A percentile compares a stretch with the other conserved stretches of the same genome.
These are phyloP conservation scores for Eubasilissa regina DNA, from an alignment of 1,140 invertebrate genomes.

Conservation along the genomic window DNA sequence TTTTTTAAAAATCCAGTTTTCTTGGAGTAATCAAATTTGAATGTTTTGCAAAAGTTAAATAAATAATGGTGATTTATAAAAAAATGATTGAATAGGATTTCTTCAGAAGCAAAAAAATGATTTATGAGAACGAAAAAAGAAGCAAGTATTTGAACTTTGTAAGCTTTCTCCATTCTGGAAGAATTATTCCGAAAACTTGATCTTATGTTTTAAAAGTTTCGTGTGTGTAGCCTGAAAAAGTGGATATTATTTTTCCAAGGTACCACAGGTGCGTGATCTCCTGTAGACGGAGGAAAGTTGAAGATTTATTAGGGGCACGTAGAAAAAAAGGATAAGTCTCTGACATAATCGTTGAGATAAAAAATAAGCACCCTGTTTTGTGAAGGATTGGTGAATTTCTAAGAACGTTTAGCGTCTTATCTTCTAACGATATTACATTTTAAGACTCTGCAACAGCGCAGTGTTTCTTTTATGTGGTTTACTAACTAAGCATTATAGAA, in stretches of 20 bases:
- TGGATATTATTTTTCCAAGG: conserved; percentile 55
- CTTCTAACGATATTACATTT: conserved; percentile 17
- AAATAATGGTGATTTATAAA: not conserved
- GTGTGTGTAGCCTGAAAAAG: conserved; percentile 46
- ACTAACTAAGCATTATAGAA: not conserved
- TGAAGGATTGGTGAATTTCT: conserved; percentile 35
- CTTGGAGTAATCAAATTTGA: too few relatives aligned
- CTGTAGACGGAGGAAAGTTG: conserved; percentile 55
- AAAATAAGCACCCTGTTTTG: conserved; percentile 48
- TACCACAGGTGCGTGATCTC: conserved; percentile 59
- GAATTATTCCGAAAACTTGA: conserved; percentile 52
- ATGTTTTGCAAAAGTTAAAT: too few relatives aligned
- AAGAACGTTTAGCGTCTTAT: conserved; percentile 33
- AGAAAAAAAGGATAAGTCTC: conserved; percentile 59
- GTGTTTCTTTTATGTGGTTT: not conserved
- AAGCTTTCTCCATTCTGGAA: conserved; percentile 41
- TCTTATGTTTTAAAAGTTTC: conserved; percentile 57
- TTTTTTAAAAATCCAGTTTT: too few relatives aligned
- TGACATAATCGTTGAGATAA: conserved; percentile 61
- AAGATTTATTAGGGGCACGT: conserved; percentile 60
- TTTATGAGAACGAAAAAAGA: conserved; percentile 17
- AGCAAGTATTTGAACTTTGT: conserved; percentile 37
- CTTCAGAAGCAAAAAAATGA: not conserved
- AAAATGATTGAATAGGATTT: conserved; percentile 4
- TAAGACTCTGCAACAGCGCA: not conserved